Evolutionary conservation across 2,113 vertebrate genomes (phyloP).

Genomic region (Poeciliopsis turrubarensis): DNA sequence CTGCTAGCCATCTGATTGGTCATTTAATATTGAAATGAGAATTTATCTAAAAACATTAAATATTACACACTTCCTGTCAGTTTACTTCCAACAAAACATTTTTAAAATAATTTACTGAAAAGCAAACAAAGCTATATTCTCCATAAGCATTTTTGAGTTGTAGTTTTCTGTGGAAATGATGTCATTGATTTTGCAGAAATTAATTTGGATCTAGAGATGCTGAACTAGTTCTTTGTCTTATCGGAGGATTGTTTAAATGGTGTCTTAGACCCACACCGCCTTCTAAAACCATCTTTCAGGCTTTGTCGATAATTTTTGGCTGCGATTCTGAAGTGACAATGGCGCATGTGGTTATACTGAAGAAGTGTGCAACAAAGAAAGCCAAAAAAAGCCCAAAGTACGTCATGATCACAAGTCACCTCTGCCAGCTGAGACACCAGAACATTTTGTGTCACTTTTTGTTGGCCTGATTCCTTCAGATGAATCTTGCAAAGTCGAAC

Average conservation of each 20-base stretch:
- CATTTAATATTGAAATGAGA: too few relatives aligned
- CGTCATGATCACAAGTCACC: slow-evolving; percentile 7
- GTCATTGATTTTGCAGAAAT: slow-evolving; percentile 43
- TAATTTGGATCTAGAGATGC: slow-evolving; percentile 17
- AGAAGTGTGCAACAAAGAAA: slow-evolving; percentile 6
- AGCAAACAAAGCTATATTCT: slow-evolving; percentile 25
- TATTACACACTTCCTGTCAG: not conserved
- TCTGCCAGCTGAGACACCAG: slow-evolving; percentile 10
- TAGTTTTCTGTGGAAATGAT: slow-evolving; percentile 32
- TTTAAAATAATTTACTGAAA: slow-evolving; percentile 21
- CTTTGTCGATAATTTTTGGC: slow-evolving; percentile 5
- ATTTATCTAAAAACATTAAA: not conserved
- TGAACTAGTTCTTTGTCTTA: slow-evolving; percentile 21
- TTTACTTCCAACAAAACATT: slow-evolving; percentile 23
- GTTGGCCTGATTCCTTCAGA: slow-evolving; percentile 28
- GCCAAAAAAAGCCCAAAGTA: slow-evolving; percentile 25
- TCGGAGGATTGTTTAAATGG: not conserved
- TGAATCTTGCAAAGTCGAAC: slow-evolving; percentile 18
- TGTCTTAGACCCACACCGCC: not conserved
- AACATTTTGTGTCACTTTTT: slow-evolving; percentile 19
- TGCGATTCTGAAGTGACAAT: slow-evolving; percentile 13
- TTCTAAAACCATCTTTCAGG: slow-evolving; percentile 9
- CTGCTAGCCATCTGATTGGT: too few relatives aligned
- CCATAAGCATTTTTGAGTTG: slow-evolving; percentile 27
- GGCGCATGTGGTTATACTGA: not conserved